Percentiles rank a stretch among this genome's conserved stretches.
These are phyloP conservation scores for Macrophya annulata DNA, from an alignment of 2,888 invertebrate genomes.

Conservation along the genomic window DNA sequence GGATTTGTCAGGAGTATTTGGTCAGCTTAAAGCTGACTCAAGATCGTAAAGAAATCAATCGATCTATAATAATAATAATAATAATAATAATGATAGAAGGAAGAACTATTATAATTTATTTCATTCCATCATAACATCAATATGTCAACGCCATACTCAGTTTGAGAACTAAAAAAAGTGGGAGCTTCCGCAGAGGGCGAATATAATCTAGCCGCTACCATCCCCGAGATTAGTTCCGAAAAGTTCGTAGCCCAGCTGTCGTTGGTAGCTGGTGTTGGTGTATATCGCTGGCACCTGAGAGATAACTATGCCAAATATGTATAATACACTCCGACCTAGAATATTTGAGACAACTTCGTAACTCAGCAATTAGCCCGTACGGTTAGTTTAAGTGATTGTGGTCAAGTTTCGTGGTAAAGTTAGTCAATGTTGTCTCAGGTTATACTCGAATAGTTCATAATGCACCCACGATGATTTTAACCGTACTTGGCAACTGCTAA, in stretches of 20 bases:
- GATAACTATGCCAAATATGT: constrained; percentile 49
- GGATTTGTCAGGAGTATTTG: not conserved
- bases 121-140: constrained; percentile 44
- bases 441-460: constrained; percentile 46
- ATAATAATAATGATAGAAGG: not conserved
- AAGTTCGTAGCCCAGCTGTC: constrained; percentile 48
- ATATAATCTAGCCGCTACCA: constrained; percentile 48
- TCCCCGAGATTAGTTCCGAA: constrained; percentile 49
- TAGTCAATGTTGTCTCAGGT: constrained; percentile 45
- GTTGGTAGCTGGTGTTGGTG: constrained; percentile 27
- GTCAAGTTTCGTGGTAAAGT: constrained; percentile 45
- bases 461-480: constrained; percentile 1
- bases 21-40: not conserved
- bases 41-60: not conserved
- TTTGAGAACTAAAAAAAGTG: constrained; percentile 30
- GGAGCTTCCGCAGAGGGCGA: constrained; percentile 24
- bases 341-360: constrained; percentile 39
- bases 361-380: constrained; percentile 52
- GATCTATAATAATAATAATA: not conserved
- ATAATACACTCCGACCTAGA: constrained; percentile 21
- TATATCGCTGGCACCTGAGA: constrained; percentile 18
- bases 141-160: constrained; percentile 50
- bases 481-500: not conserved
- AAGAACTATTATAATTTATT: constrained; percentile 20
- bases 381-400: constrained; percentile 54